These are phyloP conservation scores for Microctenopoma lineatum DNA, from an alignment of 2,797 vertebrate species.

Conservation along the genomic window DNA sequence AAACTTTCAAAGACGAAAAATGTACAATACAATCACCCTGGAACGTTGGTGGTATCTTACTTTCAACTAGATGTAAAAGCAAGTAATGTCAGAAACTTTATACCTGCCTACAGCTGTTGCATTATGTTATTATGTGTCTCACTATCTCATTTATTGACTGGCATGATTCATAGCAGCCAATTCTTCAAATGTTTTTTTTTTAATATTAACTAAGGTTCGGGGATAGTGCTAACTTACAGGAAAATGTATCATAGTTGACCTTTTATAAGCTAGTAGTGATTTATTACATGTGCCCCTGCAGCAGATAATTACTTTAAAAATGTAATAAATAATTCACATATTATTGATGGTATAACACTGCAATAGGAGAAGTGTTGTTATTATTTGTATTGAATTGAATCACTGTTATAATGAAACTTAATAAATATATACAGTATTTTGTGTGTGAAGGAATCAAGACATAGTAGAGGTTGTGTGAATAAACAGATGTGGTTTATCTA, in stretches of 20 bases:
- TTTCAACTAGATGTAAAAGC: no score
- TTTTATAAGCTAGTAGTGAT: constrained; percentile 42
- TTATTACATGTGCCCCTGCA: constrained; percentile 31
- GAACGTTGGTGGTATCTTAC: no score
- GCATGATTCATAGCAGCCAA: not conserved
- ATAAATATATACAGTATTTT: constrained; percentile 13
- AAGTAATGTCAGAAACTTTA: no score
- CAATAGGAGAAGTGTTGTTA: constrained; percentile 20
- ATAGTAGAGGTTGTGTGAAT: not conserved
- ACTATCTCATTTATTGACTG: not conserved
- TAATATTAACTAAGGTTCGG: not conserved
- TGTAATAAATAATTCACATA: constrained; percentile 39
- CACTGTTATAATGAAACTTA: constrained; percentile 7
- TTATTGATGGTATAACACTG: constrained; percentile 19
- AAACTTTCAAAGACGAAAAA: no score
- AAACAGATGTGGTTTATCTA: not conserved
- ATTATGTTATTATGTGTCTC: not conserved
- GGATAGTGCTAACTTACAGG: not conserved
- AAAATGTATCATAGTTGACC: constrained; percentile 36
- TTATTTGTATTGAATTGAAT: constrained; percentile 27
- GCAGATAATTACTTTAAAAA: constrained; percentile 42
- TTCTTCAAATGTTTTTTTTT: not conserved
- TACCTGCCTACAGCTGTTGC: not conserved
- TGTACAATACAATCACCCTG: no score
- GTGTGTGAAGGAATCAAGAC: not conserved